Percentiles rank a stretch among this genome's conserved stretches.
These are phyloP conservation scores for Parapsyche elsis DNA, from an alignment of 1,140 invertebrate genomes.

Conservation along the genomic window DNA sequence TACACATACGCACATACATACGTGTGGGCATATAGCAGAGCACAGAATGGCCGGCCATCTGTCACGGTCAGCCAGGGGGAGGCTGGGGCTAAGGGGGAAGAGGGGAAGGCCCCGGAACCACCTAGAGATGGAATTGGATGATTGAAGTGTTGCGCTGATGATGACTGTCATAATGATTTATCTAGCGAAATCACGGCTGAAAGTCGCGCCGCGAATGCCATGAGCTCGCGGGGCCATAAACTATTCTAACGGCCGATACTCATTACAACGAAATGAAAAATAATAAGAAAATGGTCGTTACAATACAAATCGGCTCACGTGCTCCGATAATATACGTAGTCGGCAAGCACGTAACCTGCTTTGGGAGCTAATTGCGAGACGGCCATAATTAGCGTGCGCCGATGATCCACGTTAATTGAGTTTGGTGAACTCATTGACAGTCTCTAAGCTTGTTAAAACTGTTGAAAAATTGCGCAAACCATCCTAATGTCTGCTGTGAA, in stretches of 20 bases:
- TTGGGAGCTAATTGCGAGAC: not conserved
- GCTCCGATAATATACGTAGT: not conserved
- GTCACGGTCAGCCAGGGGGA: constrained; percentile 52
- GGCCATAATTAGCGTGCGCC: constrained; percentile 2
- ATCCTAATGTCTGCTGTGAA: too few species aligned
- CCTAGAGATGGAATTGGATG: constrained; percentile 54
- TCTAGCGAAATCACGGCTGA: constrained; percentile 50
- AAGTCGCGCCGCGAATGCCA: constrained; percentile 38
- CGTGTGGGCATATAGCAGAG: constrained; percentile 25
- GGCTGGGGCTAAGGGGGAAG: not conserved
- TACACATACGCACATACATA: not conserved
- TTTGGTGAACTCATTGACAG: constrained; percentile 19
- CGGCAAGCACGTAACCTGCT: not conserved
- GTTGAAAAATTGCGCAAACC: too few species aligned
- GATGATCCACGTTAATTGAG: constrained; percentile 14
- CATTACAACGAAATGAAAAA: constrained; percentile 9
- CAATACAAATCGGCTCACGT: constrained; percentile 31
- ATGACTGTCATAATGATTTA: constrained; percentile 57
- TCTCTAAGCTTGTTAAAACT: not conserved
- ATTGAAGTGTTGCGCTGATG: constrained; percentile 56
- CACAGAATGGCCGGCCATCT: constrained; percentile 47
- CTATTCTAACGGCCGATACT: constrained; percentile 41
- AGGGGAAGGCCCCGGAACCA: constrained; percentile 38
- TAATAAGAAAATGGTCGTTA: constrained; percentile 14
- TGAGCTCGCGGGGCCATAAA: constrained; percentile 35